Evolutionary conservation across 2,797 vertebrate species (phyloP), one percentile per base, ranked within the genome.

Genomic region (Strix occidentalis): DNA sequence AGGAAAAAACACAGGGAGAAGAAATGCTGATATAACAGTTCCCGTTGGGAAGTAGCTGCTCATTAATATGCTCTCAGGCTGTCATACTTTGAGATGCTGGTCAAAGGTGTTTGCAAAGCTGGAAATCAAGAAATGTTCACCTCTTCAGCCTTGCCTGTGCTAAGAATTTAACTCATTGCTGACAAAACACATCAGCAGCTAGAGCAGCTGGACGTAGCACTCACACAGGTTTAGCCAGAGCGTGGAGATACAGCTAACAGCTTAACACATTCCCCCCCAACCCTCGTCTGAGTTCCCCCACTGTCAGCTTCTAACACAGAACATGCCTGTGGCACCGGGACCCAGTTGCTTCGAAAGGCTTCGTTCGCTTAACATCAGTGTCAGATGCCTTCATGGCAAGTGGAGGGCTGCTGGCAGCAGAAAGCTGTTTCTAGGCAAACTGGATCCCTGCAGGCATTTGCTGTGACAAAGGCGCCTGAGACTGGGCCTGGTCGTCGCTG

Each of bases 101-200:
- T 91, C 91, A 95, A 91, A 95, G 84, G 80, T 65, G 53, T 87
- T 94, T 91, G 69, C 76, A 57, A 84, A 95, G 72, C 50, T 93
- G 57, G 87, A 97, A 95, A 87, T 80, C 31, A 82, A 84, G 87
- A 90, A 95, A 72, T 13, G 23, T 41, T 88, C 75, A 76, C 15
- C 19, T 46, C 71, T 54, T 92, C 65, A 84, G 65, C 69, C 63
- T 93, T 71, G 37, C 31, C 71, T 80, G 41, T 0, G 0, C 25
- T 61, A 83, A 83, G 65, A 79, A 75, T 83, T 87, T 93, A 89
- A 95, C 77, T 77, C 80, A 7, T 25, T 78, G 43, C 57, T 74
- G 50, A 46, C 68, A 84, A 83, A 80, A 61, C 48, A 39, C 26
- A 69, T 37, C 75, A 76, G 35, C 53, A 81, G 19, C 58, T 76